Base-by-base conservation (phyloP, 2,888 invertebrate genomes). In the Amphipyra tragopoginis region DNA sequence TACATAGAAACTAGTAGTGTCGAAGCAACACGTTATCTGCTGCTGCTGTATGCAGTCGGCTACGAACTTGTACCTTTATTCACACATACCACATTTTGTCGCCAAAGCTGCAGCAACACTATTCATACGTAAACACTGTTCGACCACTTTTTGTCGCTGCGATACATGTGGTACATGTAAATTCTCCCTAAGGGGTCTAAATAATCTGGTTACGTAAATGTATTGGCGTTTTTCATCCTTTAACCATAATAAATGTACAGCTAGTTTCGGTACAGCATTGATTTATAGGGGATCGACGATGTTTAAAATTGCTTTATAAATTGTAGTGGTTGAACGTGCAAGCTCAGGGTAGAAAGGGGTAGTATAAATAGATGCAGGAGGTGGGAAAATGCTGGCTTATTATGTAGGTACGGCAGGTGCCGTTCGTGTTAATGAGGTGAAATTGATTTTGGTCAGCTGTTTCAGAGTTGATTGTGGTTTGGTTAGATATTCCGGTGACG, bases 161-260 rank as follows among this genome's bases (percentile, higher is more conserved):
- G n/a, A n/a, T n/a, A n/a, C n/a, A n/a, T n/a, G n/a, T n/a, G n/a
- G n/a, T n/a, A n/a, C n/a, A n/a, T n/a, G n/a, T n/a, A n/a, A n/a
- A n/a, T n/a, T n/a, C n/a, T n/a, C n/a, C n/a, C n/a, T 21, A 8
- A 60, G 8, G 44, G 75, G 10, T 79, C 71, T 48, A 58, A 56
- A 59, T 69, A 75, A 62, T 67, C 59, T 77, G 77, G 80, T 42
- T 49, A 49, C 54, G 39, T 57, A 67, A 77, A 80, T 77, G 71
- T 82, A 85, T 82, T 79, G 80, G 74, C 72, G 81, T 87, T 86
- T 86, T 87, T 86, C 86, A 86, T 83, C 81, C 85, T 80, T 82
- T 80, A 83, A 79, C 81, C 85, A 85, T 83, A 85, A 90, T 87
- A 85, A 87, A 91, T 89, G 88, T 75, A 73, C 81, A 82, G 84